These are phyloP conservation scores for Augiades crinisus DNA, from an alignment of 2,888 invertebrate genomes.

Conservation along the genomic window DNA sequence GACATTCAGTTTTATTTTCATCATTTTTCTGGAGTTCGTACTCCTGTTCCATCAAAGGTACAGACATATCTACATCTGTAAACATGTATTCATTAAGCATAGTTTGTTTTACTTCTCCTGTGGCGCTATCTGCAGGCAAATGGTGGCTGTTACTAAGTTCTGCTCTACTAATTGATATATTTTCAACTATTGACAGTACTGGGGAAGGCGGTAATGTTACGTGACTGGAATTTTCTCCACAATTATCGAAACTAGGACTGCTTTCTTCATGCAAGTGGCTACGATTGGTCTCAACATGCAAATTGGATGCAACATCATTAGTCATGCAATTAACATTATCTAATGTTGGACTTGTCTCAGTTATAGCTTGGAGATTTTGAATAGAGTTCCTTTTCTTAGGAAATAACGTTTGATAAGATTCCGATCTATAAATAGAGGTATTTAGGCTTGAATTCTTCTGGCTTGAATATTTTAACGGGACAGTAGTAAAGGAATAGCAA, in stretches of 20 bases:
- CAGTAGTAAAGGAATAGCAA: slow-evolving; percentile 44
- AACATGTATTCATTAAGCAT: slow-evolving; percentile 46
- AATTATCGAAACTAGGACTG: slow-evolving; percentile 23
- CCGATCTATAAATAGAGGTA: slow-evolving; percentile 54
- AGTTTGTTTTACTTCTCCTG: slow-evolving; percentile 30
- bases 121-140: slow-evolving; percentile 17
- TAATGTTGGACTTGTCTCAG: slow-evolving; percentile 41
- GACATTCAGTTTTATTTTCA: slow-evolving; percentile 30
- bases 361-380: slow-evolving; percentile 46
- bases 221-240: slow-evolving; percentile 53
- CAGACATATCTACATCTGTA: slow-evolving; percentile 49
- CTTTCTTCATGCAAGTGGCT: slow-evolving; percentile 9
- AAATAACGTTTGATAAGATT: slow-evolving; percentile 61
- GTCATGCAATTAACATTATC: slow-evolving; percentile 29
- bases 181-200: slow-evolving; percentile 68
- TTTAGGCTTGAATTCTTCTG: slow-evolving; percentile 44
- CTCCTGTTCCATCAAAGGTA: slow-evolving; percentile 61
- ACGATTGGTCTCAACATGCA: slow-evolving; percentile 12
- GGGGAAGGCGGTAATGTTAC: slow-evolving; percentile 63
- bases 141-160: slow-evolving; percentile 39
- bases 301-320: slow-evolving; percentile 9
- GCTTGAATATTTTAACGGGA: slow-evolving; percentile 33
- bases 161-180: slow-evolving; percentile 56
- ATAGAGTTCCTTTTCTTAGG: slow-evolving; percentile 36
- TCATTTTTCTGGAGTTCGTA: slow-evolving; percentile 42